A percentile compares a stretch with the other conserved stretches of the same genome.
These are phyloP conservation scores for Penaeus japonicus DNA, from an alignment of 1,140 invertebrate species.

Conservation along the genomic window DNA sequence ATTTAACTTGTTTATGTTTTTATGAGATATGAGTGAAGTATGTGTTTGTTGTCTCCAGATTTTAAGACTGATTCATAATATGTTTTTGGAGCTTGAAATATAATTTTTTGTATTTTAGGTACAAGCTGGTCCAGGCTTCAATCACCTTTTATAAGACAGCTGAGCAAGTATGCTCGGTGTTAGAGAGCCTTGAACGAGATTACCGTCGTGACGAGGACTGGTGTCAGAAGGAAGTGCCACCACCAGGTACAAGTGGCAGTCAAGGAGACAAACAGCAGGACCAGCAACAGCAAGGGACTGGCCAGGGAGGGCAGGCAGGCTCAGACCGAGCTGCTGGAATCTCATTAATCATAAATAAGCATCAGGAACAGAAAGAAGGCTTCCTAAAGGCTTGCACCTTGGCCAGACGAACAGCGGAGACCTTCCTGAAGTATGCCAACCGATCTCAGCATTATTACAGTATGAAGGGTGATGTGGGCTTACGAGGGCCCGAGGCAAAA, in stretches of 20 bases:
- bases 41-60: background rate
- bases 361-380: constrained; percentile 97
- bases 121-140: constrained; percentile 94
- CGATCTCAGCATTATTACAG: constrained; percentile 88
- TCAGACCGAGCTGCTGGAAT: constrained; percentile 72
- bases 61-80: background rate
- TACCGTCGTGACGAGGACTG: constrained; percentile 96
- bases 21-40: background rate
- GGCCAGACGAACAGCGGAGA: constrained; percentile 92
- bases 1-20: background rate
- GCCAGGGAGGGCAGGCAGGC: constrained; percentile 15
- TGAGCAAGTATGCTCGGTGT: constrained; percentile 86
- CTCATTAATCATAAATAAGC: constrained; percentile 87
- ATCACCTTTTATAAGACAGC: constrained; percentile 98
- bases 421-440: constrained; percentile 93
- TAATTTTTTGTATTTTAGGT: constrained; percentile 62
- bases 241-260: constrained; percentile 43
- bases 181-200: constrained; percentile 94
- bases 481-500: constrained; percentile 72
- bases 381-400: constrained; percentile 79
- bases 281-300: constrained; percentile 52
- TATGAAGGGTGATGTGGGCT: constrained; percentile 74
- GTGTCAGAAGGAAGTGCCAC: constrained; percentile 71
- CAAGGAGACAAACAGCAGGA: constrained; percentile 4
- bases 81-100: background rate